Conservation (phyloP, 2,113 vertebrate genomes). For the Lepus americanus region DNA sequence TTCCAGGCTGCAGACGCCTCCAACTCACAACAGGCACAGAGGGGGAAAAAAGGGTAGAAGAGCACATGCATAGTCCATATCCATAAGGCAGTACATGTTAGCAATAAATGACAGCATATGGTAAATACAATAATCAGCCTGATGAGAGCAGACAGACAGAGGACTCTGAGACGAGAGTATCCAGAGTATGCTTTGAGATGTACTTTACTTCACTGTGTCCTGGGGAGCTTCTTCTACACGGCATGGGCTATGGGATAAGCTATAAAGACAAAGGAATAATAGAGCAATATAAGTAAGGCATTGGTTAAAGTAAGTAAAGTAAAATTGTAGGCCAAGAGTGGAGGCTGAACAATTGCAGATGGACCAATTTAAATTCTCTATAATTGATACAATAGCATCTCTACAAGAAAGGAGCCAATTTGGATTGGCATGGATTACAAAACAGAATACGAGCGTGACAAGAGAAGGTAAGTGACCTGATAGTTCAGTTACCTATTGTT, state of each 20-base stretch:
- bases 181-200: background rate
- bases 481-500: conserved; percentile 26
- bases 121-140: background rate
- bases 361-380: background rate
- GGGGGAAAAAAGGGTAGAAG: background rate
- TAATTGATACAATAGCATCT: conserved; percentile 21
- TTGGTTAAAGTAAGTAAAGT: background rate
- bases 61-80: background rate
- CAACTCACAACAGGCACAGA: background rate
- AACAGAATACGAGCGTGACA: background rate
- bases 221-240: conserved; percentile 9
- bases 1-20: background rate
- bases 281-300: background rate
- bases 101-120: background rate
- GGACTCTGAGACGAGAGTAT: background rate
- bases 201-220: background rate
- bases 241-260: background rate
- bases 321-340: background rate
- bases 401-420: background rate
- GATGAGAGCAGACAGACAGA: background rate
- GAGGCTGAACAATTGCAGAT: background rate
- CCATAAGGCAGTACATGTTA: conserved; percentile 8
- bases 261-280: conserved; percentile 1
- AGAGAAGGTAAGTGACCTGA: background rate
- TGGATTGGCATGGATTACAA: background rate